phyloP scores from a whole-genome alignment of 2,797 vertebrate species.

The Coendou prehensilis region DNA sequence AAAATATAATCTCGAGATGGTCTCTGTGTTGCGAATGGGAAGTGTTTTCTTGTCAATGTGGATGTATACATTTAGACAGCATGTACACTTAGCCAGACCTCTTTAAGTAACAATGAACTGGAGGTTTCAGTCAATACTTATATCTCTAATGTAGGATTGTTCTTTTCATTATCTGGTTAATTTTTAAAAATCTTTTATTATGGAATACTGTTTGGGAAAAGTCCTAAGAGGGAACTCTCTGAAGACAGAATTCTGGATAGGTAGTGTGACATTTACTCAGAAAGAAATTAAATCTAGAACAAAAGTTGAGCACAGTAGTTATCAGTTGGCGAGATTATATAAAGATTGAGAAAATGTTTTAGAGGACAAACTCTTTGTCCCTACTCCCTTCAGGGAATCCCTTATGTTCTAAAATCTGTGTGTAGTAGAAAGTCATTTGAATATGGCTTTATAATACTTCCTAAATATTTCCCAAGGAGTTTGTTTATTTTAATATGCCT shows the following conservation, averaged over 20 bases:
- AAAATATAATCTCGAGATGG: not conserved
- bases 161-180: constrained; percentile 30
- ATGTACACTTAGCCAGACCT: not conserved
- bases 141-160: constrained; percentile 3
- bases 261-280: constrained; percentile 46
- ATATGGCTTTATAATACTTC: constrained; percentile 72
- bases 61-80: not conserved
- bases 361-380: constrained; percentile 69
- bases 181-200: constrained; percentile 46
- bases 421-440: constrained; percentile 69
- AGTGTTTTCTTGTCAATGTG: not conserved
- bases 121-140: not conserved
- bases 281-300: constrained; percentile 60
- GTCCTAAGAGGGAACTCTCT: not conserved
- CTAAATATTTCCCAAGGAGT: constrained; percentile 64
- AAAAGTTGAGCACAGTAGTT: constrained; percentile 65
- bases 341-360: constrained; percentile 2
- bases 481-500: constrained; percentile 63
- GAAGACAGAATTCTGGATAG: constrained; percentile 46
- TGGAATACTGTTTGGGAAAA: constrained; percentile 38
- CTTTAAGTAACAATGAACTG: not conserved
- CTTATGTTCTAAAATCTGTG: constrained; percentile 75
- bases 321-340: constrained; percentile 38
- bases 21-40: not conserved
- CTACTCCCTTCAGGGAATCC: constrained; percentile 48